A percentile compares a stretch with the other conserved stretches of the same genome.
Conservation (phyloP, 2,888 invertebrate genomes). For the Proisotoma minuta region DNA sequence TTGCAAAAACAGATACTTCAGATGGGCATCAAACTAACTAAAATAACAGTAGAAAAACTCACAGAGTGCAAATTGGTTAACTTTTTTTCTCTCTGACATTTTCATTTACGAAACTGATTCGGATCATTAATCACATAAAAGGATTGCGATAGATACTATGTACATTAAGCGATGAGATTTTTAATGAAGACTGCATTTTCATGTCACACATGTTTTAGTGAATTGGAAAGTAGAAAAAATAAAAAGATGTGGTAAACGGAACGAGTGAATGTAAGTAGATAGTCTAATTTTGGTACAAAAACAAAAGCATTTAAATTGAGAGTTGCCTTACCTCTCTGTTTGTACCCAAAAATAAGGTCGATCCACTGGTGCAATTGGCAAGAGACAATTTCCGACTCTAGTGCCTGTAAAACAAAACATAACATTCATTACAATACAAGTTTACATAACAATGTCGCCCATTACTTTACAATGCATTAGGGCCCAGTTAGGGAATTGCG, state of each 20-base stretch:
- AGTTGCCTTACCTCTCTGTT: conserved; percentile 73
- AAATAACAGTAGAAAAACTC: too few relatives aligned
- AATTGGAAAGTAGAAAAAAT: too few relatives aligned
- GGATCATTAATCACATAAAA: conserved; percentile 1
- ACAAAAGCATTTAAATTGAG: conserved; percentile 12
- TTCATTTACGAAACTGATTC: neutral
- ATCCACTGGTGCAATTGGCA: conserved; percentile 99
- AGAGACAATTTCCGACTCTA: conserved; percentile 98
- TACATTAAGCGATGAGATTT: too few relatives aligned
- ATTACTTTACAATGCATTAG: conserved; percentile 17
- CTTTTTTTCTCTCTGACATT: too few relatives aligned
- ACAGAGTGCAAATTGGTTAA: too few relatives aligned
- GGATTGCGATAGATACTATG: too few relatives aligned
- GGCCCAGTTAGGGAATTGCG: conserved; percentile 2
- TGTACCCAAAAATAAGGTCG: conserved; percentile 98
- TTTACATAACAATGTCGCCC: conserved; percentile 13
- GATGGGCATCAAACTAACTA: too few relatives aligned
- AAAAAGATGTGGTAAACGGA: neutral
- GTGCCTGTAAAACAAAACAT: conserved; percentile 59
- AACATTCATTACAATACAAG: conserved; percentile 10
- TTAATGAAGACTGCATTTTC: too few relatives aligned
- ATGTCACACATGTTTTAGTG: too few relatives aligned
- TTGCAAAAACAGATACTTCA: too few relatives aligned
- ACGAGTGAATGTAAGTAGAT: neutral
- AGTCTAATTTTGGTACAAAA: neutral